Evolutionary conservation across 37 sponge, comb jelly and placozoan genomes (phyloP), one percentile per base, ranked within the genome.

Genomic region (Cladorhizidae sp.): DNA sequence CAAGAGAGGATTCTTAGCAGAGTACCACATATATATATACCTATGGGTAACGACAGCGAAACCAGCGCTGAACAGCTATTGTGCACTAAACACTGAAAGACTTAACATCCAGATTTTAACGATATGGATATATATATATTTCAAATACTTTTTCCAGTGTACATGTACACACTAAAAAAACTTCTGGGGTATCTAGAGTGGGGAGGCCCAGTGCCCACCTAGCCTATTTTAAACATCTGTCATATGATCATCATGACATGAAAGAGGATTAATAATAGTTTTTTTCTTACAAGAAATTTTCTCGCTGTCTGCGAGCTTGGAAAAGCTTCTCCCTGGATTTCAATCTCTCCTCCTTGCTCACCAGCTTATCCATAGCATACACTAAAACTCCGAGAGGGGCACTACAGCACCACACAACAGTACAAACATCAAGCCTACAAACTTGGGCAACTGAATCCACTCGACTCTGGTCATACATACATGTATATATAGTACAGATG

Each of bases 321-420:
- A n/a, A 55, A 18, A 55, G 71, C 37, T 39, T 71, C 71, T 71
- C 45, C 37, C 45, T 71, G n/a, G 25, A 35, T 62, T 78, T 78
- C 64, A 58, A 21, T 73, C 42, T 67, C 40, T 74, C 68, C 40
- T 83, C 74, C 51, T 80, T 83, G 33, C 90, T 65, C 23, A 85
- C 54, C 20, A 75, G 42, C 8, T 28, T 58, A 18, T 90, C 90
- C 68, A 90, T 11, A 0, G 81, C 90, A 51, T 75, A 75, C 45
- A 90, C 39, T 23, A 80, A 57, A 3, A 85, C 0, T 28, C 87
- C 90, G 33, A 85, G 33, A 23, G 90, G 90, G 40, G 80, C 23
- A 37, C 90, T 90, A 71, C 20, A 63, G 1, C 17, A 8, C 54
- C 23, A 32, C 36, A n/a, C 3, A 12, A 71, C 7, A 14, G 23